phyloP scores from a whole-genome alignment of 2,888 invertebrate species.

The Ormyrus thymus region DNA sequence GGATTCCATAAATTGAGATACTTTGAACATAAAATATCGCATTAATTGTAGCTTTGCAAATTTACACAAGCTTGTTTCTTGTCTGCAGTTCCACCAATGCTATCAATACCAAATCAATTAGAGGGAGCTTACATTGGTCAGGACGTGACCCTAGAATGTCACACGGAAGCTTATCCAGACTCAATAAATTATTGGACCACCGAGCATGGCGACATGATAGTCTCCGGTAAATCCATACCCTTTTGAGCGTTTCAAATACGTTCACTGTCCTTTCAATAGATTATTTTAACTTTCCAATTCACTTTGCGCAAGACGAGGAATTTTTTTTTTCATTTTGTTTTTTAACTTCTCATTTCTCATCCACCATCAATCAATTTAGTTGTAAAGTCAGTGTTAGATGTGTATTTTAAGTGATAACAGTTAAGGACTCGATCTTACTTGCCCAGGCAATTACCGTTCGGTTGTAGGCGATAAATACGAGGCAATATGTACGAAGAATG shows the following conservation, averaged over 20 bases:
- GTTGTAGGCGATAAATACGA: conserved; percentile 90
- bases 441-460: conserved; percentile 70
- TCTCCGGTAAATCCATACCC: conserved; percentile 83
- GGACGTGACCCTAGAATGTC: conserved; percentile 91
- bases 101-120: conserved; percentile 94
- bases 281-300: too few species aligned
- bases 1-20: too few species aligned
- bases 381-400: conserved; percentile 22
- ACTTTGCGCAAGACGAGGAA: too few species aligned
- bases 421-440: conserved; percentile 52
- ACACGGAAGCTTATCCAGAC: conserved; percentile 93
- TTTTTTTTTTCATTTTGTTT: too few species aligned
- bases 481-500: conserved; percentile 87
- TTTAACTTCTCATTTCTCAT: too few species aligned
- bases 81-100: conserved; percentile 90
- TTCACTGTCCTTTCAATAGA: neutral
- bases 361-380: neutral
- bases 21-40: too few species aligned
- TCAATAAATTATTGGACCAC: conserved; percentile 97
- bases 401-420: conserved; percentile 25
- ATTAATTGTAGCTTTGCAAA: too few species aligned
- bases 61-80: neutral
- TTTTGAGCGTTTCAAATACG: neutral
- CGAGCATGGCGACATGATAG: conserved; percentile 93
- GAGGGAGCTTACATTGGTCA: conserved; percentile 93